Evolutionary conservation across 2,797 vertebrate genomes (phyloP).

Genomic region (Rousettus madagascariensis): DNA sequence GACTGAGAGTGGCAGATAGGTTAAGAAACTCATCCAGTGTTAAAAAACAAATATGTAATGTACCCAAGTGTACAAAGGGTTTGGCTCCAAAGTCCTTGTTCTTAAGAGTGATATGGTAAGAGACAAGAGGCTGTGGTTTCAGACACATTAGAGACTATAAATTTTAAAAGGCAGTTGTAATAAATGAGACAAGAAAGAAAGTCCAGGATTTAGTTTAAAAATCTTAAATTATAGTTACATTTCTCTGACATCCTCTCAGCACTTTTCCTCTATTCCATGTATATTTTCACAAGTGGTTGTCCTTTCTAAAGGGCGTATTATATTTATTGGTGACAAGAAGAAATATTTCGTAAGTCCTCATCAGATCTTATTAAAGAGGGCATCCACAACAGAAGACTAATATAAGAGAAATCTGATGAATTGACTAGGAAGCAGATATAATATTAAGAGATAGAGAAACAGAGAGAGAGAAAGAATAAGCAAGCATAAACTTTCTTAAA

Average conservation of each 20-base stretch:
- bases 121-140: not conserved
- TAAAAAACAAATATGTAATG: not conserved
- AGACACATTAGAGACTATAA: not conserved
- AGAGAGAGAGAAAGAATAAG: not conserved
- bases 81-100: not conserved
- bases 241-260: not conserved
- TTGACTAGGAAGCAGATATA: not conserved
- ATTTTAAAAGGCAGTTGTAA: not conserved
- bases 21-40: not conserved
- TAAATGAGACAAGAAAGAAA: not conserved
- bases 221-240: not conserved
- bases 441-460: not conserved
- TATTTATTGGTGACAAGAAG: constrained; percentile 21
- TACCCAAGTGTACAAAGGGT: not conserved
- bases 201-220: not conserved
- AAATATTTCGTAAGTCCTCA: not conserved
- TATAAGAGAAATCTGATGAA: not conserved
- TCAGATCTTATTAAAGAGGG: not conserved
- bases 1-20: not conserved
- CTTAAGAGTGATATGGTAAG: not conserved
- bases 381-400: not conserved
- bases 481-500: not conserved
- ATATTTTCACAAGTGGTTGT: not conserved
- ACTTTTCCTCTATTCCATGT: not conserved
- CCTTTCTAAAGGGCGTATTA: not conserved